Percentiles rank a stretch among this genome's conserved stretches.
These are phyloP conservation scores for Corythornis leucogaster DNA, from an alignment of 2,797 vertebrate species.

Conservation along the genomic window DNA sequence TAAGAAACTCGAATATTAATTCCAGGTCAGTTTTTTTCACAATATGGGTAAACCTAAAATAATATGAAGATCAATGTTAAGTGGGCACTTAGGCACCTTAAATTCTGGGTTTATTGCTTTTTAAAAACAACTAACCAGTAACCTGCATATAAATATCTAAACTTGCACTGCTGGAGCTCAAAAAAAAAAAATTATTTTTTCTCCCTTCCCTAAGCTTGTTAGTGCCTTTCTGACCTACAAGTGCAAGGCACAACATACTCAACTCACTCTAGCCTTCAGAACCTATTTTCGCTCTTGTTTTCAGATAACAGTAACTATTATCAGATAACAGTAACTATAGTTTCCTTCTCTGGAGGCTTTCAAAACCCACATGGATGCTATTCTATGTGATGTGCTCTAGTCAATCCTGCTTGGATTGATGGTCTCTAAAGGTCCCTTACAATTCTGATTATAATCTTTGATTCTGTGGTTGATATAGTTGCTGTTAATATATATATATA, in stretches of 20 bases:
- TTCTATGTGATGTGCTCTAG: no score
- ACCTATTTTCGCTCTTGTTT: neutral
- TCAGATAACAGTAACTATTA: neutral
- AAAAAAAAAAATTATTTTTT: neutral
- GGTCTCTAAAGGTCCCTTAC: no score
- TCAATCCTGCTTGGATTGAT: no score
- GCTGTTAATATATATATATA: neutral
- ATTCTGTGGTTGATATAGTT: neutral
- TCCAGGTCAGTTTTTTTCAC: neutral
- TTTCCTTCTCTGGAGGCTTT: no score
- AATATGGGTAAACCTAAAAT: neutral
- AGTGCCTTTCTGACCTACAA: neutral
- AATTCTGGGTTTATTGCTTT: neutral
- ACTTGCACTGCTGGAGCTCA: neutral
- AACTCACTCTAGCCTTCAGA: neutral
- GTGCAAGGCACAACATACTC: neutral
- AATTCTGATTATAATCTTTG: no score
- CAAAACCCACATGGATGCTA: no score
- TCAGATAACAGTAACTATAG: no score
- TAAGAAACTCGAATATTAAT: neutral
- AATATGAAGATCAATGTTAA: neutral
- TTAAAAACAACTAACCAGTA: conserved; percentile 13
- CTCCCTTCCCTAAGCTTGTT: neutral
- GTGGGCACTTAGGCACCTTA: neutral
- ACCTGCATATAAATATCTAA: neutral